Evolutionary conservation across 2,888 invertebrate species (phyloP).

Genomic region (Hipparchia sbordonii): DNA sequence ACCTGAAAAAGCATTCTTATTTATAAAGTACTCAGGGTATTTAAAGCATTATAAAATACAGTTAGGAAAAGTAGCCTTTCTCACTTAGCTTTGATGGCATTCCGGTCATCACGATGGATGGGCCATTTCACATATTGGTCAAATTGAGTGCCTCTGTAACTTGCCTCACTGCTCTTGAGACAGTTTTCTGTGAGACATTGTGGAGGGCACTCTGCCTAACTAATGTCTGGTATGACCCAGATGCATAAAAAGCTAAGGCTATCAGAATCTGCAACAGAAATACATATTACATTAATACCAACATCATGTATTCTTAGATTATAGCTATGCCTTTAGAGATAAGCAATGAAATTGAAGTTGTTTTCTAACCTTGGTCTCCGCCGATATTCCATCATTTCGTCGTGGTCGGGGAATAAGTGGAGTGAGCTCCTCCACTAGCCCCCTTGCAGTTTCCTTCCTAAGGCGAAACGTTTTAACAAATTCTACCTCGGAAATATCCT

Average conservation of each 20-base stretch:
- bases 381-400: not conserved
- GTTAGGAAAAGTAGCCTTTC: not conserved
- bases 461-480: not conserved
- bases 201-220: slow-evolving; percentile 4
- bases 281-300: not conserved
- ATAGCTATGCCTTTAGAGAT: not conserved
- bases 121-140: not conserved
- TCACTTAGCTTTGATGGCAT: slow-evolving; percentile 1
- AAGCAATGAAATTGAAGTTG: slow-evolving; percentile 1
- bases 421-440: slow-evolving; percentile 1
- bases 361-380: not conserved
- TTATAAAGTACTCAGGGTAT: too few relatives aligned
- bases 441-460: slow-evolving; percentile 2
- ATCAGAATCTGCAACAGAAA: slow-evolving; percentile 2
- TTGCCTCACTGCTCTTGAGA: not conserved
- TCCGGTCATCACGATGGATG: not conserved
- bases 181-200: not conserved
- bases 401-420: not conserved
- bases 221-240: not conserved
- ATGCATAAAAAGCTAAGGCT: not conserved
- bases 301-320: not conserved
- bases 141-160: not conserved
- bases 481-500: slow-evolving; percentile 3
- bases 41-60: not conserved
- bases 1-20: not conserved